A percentile compares a stretch with the other conserved stretches of the same genome.
Evolutionary conservation across 2,888 invertebrate species (phyloP).

Genomic region (Octodonta nipae): DNA sequence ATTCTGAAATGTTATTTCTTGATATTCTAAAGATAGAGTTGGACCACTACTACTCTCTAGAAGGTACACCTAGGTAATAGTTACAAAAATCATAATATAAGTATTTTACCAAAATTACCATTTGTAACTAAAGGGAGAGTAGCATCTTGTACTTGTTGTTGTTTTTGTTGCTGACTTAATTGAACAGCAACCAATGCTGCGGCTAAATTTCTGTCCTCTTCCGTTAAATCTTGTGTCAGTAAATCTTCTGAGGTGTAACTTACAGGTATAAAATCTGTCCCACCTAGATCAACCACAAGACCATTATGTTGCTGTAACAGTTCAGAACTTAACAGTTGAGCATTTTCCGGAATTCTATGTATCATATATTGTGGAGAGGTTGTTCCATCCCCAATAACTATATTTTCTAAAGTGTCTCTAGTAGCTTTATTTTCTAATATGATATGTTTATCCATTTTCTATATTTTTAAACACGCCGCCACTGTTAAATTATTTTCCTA

Average conservation of each 20-base stretch:
- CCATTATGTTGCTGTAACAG: constrained; percentile 33
- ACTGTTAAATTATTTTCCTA: constrained; percentile 20
- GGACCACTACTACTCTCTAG: no score
- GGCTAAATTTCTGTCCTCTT: constrained; percentile 47
- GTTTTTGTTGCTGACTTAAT: constrained; percentile 46
- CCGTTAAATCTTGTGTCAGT: constrained; percentile 37
- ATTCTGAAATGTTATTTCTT: no score
- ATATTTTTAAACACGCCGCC: constrained; percentile 19
- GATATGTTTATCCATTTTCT: background rate
- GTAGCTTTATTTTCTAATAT: constrained; percentile 23
- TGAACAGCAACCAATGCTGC: constrained; percentile 50
- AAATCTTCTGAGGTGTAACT: constrained; percentile 34
- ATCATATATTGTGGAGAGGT: constrained; percentile 32
- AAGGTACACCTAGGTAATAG: background rate
- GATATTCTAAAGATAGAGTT: no score
- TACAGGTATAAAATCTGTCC: constrained; percentile 34
- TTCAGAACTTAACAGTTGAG: constrained; percentile 31
- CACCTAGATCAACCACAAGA: constrained; percentile 33
- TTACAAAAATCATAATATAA: background rate
- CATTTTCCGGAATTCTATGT: constrained; percentile 32
- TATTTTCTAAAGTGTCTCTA: constrained; percentile 29
- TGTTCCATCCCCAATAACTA: constrained; percentile 28
- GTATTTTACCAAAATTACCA: constrained; percentile 9
- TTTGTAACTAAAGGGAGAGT: constrained; percentile 17
- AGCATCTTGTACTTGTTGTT: constrained; percentile 36